These are phyloP conservation scores for Ophion costatus DNA, from an alignment of 2,888 invertebrate species.

Conservation along the genomic window DNA sequence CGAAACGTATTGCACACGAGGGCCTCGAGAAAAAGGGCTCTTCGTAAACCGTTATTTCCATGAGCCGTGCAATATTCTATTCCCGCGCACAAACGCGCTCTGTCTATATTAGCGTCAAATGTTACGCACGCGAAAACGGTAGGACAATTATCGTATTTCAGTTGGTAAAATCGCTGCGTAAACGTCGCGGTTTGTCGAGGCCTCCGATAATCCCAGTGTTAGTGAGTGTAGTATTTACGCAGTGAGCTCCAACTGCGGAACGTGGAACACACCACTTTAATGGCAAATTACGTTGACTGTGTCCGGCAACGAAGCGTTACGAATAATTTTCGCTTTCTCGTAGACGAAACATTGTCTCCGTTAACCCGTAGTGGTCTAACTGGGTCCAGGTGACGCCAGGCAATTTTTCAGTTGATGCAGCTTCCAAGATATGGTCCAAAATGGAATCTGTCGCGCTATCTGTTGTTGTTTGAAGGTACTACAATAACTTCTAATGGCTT, in stretches of 20 bases:
- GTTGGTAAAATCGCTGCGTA: slow-evolving; percentile 28
- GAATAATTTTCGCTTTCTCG: slow-evolving; percentile 5
- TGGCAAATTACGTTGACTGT: slow-evolving; percentile 23
- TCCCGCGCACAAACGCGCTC: slow-evolving; percentile 11
- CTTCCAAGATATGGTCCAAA: too few relatives aligned
- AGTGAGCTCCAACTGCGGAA: slow-evolving; percentile 11
- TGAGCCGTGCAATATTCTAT: slow-evolving; percentile 18
- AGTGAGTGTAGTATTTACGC: slow-evolving; percentile 17
- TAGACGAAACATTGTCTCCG: neutral
- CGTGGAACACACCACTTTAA: slow-evolving; percentile 24
- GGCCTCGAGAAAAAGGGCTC: neutral
- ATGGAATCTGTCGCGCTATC: too few relatives aligned
- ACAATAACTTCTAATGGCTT: too few relatives aligned
- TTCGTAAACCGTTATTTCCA: slow-evolving; percentile 20
- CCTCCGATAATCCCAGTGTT: slow-evolving; percentile 22
- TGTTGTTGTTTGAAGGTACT: too few relatives aligned
- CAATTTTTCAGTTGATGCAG: too few relatives aligned
- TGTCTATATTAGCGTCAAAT: slow-evolving; percentile 26
- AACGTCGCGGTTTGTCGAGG: slow-evolving; percentile 32
- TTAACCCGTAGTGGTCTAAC: too few relatives aligned
- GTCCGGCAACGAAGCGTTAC: slow-evolving; percentile 3
- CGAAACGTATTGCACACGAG: neutral
- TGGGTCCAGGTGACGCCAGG: too few relatives aligned
- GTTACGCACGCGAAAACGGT: slow-evolving; percentile 21
- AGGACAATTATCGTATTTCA: slow-evolving; percentile 40